These are phyloP conservation scores for Cottoperca gobio DNA, from an alignment of 2,797 vertebrate genomes.

Conservation along the genomic window DNA sequence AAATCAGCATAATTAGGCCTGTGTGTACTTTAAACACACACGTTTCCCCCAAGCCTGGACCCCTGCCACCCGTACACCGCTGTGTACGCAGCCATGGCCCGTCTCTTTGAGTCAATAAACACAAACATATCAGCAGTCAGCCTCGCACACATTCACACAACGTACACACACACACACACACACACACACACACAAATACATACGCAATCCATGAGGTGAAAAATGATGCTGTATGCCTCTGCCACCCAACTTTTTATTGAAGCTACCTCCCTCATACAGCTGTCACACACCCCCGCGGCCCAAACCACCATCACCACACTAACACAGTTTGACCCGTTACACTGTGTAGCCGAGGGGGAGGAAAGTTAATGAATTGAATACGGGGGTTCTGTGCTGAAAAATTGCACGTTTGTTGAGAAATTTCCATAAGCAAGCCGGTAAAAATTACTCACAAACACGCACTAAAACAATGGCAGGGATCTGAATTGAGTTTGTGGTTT, in stretches of 20 bases:
- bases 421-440: slow-evolving; percentile 58
- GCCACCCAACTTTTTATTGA: slow-evolving; percentile 38
- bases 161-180: slow-evolving; percentile 25
- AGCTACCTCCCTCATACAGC: slow-evolving; percentile 54
- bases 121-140: slow-evolving; percentile 79
- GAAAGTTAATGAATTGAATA: slow-evolving; percentile 49
- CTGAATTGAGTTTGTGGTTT: slow-evolving; percentile 62
- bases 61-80: slow-evolving; percentile 82
- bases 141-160: slow-evolving; percentile 63
- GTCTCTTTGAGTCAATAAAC: slow-evolving; percentile 82
- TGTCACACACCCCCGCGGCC: slow-evolving; percentile 16
- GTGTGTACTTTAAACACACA: slow-evolving; percentile 85
- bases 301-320: slow-evolving; percentile 59
- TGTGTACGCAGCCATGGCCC: slow-evolving; percentile 75
- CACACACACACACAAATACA: slow-evolving; percentile 33
- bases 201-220: slow-evolving; percentile 60
- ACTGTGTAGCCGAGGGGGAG: slow-evolving; percentile 34
- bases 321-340: slow-evolving; percentile 65
- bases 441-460: slow-evolving; percentile 52
- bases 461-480: slow-evolving; percentile 58
- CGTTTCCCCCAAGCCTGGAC: slow-evolving; percentile 82
- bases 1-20: slow-evolving; percentile 84
- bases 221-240: slow-evolving; percentile 52
- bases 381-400: slow-evolving; percentile 27
- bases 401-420: slow-evolving; percentile 50